Evolutionary conservation across 2,888 invertebrate genomes (phyloP).

Genomic region (Arrhopalites spinosus): DNA sequence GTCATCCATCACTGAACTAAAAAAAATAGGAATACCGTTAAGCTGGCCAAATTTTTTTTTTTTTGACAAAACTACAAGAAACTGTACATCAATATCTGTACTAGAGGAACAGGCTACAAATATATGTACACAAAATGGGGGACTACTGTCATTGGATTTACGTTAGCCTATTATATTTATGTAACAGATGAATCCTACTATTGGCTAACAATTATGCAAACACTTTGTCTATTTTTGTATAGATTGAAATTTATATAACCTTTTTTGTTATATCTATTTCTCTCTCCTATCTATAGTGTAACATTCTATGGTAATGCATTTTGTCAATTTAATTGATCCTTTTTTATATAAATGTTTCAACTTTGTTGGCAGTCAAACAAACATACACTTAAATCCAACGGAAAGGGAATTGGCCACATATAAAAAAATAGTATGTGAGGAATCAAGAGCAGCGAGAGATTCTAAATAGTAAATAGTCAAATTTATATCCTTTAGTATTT

Average conservation of each 20-base stretch:
- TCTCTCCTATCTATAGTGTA: background rate
- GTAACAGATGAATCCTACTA: too few species aligned
- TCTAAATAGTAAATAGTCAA: background rate
- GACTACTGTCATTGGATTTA: background rate
- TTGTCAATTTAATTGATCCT: conserved; percentile 23
- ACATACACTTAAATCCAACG: conserved; percentile 2
- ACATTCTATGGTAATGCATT: conserved; percentile 3
- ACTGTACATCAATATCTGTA: too few species aligned
- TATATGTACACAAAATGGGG: background rate
- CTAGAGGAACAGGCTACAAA: background rate
- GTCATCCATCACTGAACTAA: too few species aligned
- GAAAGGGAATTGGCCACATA: background rate
- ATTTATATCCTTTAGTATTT: background rate
- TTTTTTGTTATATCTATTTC: too few species aligned
- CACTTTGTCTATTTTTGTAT: too few species aligned
- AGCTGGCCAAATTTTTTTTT: too few species aligned
- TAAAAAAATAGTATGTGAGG: background rate
- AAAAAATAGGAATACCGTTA: too few species aligned
- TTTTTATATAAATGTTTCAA: background rate
- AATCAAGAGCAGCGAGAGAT: background rate
- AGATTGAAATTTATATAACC: too few species aligned
- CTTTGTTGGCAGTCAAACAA: conserved; percentile 12
- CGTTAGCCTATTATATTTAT: too few species aligned
- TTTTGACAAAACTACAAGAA: background rate
- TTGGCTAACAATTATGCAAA: too few species aligned